Evolutionary conservation across 1,140 invertebrate genomes (phyloP).

Genomic region (Druon quercuslanigerum): DNA sequence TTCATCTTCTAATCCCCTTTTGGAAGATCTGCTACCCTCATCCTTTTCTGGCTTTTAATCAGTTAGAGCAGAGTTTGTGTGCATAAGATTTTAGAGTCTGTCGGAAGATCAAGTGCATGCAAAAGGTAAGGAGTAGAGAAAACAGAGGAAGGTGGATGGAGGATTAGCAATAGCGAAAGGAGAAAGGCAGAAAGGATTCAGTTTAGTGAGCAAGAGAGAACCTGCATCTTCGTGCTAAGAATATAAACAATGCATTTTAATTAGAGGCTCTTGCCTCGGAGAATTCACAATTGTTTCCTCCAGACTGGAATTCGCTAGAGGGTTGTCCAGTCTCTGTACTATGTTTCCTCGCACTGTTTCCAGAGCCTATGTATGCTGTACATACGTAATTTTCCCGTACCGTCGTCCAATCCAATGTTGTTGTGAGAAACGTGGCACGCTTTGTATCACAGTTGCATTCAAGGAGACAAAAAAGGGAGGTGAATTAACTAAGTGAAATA

Average conservation of each 20-base stretch:
- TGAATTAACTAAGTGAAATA: slow-evolving; percentile 5
- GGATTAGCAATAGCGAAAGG: slow-evolving; percentile 34
- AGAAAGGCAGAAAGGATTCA: slow-evolving; percentile 14
- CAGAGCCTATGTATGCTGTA: slow-evolving; percentile 43
- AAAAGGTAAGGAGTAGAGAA: slow-evolving; percentile 40
- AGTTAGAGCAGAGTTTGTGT: slow-evolving; percentile 42
- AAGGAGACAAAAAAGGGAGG: neutral
- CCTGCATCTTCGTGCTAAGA: slow-evolving; percentile 63
- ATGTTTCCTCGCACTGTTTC: slow-evolving; percentile 45
- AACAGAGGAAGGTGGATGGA: slow-evolving; percentile 32
- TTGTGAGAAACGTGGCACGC: neutral
- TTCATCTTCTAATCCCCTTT: too few species aligned
- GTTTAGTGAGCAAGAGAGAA: slow-evolving; percentile 1
- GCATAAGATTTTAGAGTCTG: slow-evolving; percentile 35
- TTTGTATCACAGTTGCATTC: too few species aligned
- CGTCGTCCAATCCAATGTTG: neutral
- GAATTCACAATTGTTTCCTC: slow-evolving; percentile 69
- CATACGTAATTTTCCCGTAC: slow-evolving; percentile 45
- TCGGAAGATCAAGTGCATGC: slow-evolving; percentile 34
- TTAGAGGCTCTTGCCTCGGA: slow-evolving; percentile 66
- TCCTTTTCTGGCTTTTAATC: slow-evolving; percentile 33
- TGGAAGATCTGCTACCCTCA: too few species aligned
- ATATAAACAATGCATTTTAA: slow-evolving; percentile 75
- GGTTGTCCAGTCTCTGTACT: slow-evolving; percentile 41
- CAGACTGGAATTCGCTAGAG: slow-evolving; percentile 49